Conservation (phyloP, 2,113 vertebrate genomes). For the Pelusios castaneus region DNA sequence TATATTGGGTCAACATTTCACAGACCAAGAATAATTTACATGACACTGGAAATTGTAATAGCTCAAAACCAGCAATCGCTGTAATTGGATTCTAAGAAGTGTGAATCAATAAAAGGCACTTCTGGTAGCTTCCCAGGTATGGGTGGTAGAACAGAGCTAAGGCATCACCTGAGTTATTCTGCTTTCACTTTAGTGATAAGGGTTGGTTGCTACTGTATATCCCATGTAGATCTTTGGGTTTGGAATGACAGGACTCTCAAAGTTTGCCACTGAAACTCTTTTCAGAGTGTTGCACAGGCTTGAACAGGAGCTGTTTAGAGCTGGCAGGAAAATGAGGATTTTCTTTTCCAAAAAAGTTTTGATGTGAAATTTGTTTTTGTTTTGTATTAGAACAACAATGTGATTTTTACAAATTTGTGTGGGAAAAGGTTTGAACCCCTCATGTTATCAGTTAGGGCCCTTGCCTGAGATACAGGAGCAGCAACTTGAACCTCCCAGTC, state of each 20-base stretch:
- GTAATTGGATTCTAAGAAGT: constrained; percentile 53
- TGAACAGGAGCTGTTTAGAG: not conserved
- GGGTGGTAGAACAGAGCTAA: constrained; percentile 15
- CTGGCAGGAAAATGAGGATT: no score
- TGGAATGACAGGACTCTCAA: not conserved
- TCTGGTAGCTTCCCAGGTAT: constrained; percentile 24
- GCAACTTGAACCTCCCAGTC: no score
- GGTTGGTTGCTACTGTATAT: not conserved
- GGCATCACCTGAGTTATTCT: constrained; percentile 11
- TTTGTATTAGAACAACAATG: no score
- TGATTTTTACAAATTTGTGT: no score
- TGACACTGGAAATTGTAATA: constrained; percentile 62
- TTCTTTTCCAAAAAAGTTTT: no score
- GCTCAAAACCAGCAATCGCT: constrained; percentile 53
- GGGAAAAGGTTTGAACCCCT: no score
- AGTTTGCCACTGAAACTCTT: not conserved
- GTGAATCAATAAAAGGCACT: constrained; percentile 47
- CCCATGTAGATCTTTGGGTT: not conserved
- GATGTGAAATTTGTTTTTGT: no score
- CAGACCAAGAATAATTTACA: constrained; percentile 62
- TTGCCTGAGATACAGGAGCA: no score
- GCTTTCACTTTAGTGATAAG: not conserved
- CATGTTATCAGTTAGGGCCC: no score
- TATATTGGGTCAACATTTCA: constrained; percentile 64
- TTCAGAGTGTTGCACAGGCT: not conserved